Evolutionary conservation across 2,888 invertebrate species (phyloP).

Genomic region (Podotricha telesiphe): DNA sequence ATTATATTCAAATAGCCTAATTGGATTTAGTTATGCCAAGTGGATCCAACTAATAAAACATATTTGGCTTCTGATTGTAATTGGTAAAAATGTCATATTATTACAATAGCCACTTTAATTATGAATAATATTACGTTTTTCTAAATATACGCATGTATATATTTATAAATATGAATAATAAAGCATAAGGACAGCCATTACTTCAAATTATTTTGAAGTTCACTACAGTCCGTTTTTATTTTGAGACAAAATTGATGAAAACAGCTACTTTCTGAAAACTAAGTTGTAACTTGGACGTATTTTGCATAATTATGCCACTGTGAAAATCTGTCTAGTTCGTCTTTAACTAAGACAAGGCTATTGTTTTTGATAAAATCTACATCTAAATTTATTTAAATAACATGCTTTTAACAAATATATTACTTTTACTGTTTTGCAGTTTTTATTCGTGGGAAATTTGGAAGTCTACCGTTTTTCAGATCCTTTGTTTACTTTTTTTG

Average conservation of each 20-base stretch:
- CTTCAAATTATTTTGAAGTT: background rate
- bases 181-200: background rate
- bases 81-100: background rate
- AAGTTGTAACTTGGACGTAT: conserved; percentile 5
- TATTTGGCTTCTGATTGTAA: background rate
- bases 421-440: background rate
- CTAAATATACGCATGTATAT: no score
- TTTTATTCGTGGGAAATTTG: background rate
- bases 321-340: conserved; percentile 4
- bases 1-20: conserved; percentile 22
- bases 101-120: background rate
- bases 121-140: no score
- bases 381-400: background rate
- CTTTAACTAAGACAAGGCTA: conserved; percentile 2
- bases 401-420: background rate
- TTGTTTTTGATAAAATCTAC: background rate
- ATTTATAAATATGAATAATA: no score
- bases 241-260: background rate
- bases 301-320: conserved; percentile 1
- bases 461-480: background rate
- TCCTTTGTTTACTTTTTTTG: background rate
- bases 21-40: conserved; percentile 13
- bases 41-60: background rate
- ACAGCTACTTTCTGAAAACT: background rate
- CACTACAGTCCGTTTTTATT: background rate